phyloP scores from a whole-genome alignment of 2,113 vertebrate species.

The Osmerus mordax region DNA sequence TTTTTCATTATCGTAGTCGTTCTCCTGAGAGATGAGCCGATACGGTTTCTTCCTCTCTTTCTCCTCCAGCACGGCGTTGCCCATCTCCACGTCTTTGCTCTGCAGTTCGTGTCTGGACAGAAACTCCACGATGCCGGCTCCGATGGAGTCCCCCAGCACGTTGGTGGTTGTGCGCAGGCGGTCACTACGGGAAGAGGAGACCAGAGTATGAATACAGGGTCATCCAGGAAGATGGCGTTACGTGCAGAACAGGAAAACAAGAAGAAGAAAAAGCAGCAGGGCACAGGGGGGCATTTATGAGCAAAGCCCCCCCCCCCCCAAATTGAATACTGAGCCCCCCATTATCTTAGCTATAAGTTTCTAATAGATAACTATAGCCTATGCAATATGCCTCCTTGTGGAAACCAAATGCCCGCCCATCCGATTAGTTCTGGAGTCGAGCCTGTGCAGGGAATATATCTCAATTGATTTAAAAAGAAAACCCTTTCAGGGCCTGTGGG shows the following conservation, averaged over 20 bases:
- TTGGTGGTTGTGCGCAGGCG: constrained; percentile 95
- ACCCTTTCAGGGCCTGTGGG: background rate
- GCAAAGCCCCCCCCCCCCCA: no score
- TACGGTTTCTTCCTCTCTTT: constrained; percentile 96
- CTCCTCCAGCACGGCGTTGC: constrained; percentile 93
- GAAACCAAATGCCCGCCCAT: no score
- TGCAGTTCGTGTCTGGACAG: constrained; percentile 89
- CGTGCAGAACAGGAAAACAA: background rate
- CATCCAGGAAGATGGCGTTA: no score
- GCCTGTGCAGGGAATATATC: no score
- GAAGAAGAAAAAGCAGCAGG: background rate
- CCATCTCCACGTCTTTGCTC: constrained; percentile 86
- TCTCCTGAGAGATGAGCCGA: constrained; percentile 90
- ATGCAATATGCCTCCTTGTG: no score
- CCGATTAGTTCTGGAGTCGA: no score
- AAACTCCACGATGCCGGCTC: constrained; percentile 93
- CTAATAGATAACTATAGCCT: no score
- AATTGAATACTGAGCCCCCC: no score
- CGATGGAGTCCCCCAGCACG: constrained; percentile 91
- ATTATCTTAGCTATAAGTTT: no score
- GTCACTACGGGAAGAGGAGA: constrained; percentile 70
- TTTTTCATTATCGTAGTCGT: constrained; percentile 82
- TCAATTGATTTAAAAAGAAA: background rate
- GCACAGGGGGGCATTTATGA: no score
- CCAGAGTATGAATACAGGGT: no score